These are phyloP conservation scores for Leptinotarsa haldemani DNA, from an alignment of 2,888 invertebrate species.

Conservation along the genomic window DNA sequence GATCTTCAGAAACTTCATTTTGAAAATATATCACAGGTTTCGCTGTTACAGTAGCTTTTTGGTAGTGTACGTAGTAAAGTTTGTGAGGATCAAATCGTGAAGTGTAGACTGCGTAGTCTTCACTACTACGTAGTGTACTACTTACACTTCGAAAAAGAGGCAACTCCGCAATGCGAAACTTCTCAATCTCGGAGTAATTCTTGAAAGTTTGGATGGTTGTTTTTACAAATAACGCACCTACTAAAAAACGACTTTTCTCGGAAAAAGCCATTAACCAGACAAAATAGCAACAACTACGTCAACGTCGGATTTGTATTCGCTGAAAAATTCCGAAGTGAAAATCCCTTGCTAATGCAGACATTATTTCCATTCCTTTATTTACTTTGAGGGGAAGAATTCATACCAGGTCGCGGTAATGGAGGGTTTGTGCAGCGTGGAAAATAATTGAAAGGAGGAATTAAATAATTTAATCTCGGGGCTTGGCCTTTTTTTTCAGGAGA, in stretches of 20 bases:
- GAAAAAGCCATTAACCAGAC: constrained; percentile 9
- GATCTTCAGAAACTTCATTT: no score
- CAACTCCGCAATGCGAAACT: background rate
- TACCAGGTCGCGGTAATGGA: background rate
- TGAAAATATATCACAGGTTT: no score
- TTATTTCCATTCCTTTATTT: constrained; percentile 1
- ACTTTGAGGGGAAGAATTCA: constrained; percentile 1
- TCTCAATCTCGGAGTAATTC: background rate
- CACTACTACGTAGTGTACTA: no score
- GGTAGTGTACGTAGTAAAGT: no score
- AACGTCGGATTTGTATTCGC: constrained; percentile 1
- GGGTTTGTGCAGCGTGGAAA: background rate
- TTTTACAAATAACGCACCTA: background rate
- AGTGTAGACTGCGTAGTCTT: no score
- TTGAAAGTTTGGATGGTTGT: background rate
- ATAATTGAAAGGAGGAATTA: background rate
- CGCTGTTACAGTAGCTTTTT: no score
- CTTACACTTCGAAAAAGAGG: no score
- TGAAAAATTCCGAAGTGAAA: background rate
- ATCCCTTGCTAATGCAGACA: constrained; percentile 1
- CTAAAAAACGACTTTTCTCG: constrained; percentile 2
- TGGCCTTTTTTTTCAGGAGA: background rate
- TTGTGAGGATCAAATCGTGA: no score
- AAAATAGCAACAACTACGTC: background rate
- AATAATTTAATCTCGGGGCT: background rate